Evolutionary conservation across 2,888 invertebrate genomes (phyloP), one percentile per base, ranked within the genome.

Genomic region (Psylliodes chrysocephalus): DNA sequence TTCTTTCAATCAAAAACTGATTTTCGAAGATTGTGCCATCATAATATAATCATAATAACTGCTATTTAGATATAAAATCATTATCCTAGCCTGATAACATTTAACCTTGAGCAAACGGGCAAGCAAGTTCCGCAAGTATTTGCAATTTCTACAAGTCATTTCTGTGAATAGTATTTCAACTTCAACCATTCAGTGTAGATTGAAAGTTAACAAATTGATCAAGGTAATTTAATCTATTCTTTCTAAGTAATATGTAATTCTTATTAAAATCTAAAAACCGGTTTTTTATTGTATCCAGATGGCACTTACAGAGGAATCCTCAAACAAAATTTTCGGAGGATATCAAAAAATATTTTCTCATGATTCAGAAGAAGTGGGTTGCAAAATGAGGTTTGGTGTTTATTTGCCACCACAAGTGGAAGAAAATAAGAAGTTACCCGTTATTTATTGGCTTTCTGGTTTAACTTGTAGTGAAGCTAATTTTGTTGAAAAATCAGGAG

Each of bases 391-490:
- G 77, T 96, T 98, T 82, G 94, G 94, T 0, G 86, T 97, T 33
- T 99, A 90, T 79, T 78, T 98, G 53, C 98, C 98, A 12, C 91
- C 94, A 0, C 88, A 92, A 77, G 85, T 86, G 0, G 89, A 89
- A 69, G 87, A 88, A 66, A 84, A 84, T 55, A 83, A 83, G 12
- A 85, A 86, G 73, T 83, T 93, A 28, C 95, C 97, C 1, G 93
- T 95, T 0, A 85, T 98, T 8, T 97, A 94, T 80, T 98, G 91
- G 87, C 85, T 98, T 0, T 96, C 96, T 35, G 96, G 98, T 0
- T 85, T 98, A 25, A 93, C 93, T 0, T 98, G 98, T 81, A 95
- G 90, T 8, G 98, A 99, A 82, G 91, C 94, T 77, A 99, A 99
- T 84, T 97, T 98, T 78, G 91, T 97, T 68, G 90, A 92, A 53